phyloP scores from a whole-genome alignment of 2,113 vertebrate genomes.

The Apistogramma diplotaenia region DNA sequence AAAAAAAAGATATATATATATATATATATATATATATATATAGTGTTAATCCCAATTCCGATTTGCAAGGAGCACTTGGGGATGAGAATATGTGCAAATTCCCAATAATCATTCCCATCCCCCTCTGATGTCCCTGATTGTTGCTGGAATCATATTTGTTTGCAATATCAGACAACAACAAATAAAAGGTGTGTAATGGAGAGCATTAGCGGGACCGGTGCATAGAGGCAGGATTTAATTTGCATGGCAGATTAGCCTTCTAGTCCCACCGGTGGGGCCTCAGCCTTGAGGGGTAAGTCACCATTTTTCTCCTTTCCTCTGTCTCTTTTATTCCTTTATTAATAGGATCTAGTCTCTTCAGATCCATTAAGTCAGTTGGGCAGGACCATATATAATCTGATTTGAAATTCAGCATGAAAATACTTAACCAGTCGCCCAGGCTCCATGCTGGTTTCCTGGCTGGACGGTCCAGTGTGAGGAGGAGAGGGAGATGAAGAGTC shows the following conservation, averaged over 20 bases:
- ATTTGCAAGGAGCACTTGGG: constrained; percentile 23
- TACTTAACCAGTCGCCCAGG: constrained; percentile 79
- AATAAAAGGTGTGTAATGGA: constrained; percentile 95
- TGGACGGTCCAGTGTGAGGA: constrained; percentile 7
- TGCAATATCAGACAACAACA: constrained; percentile 93
- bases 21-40: too few relatives aligned
- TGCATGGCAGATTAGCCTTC: constrained; percentile 98
- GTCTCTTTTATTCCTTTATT: constrained; percentile 82
- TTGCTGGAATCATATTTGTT: constrained; percentile 82
- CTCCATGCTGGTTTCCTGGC: constrained; percentile 45
- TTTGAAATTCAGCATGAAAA: constrained; percentile 92
- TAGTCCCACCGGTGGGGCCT: constrained; percentile 88
- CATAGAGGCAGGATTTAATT: constrained; percentile 98
- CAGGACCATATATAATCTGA: constrained; percentile 90
- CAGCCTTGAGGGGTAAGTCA: constrained; percentile 85
- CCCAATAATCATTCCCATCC: constrained; percentile 88
- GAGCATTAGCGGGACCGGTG: constrained; percentile 92
- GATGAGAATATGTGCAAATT: constrained; percentile 67
- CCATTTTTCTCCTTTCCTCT: constrained; percentile 43
- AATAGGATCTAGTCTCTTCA: constrained; percentile 95
- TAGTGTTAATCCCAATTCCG: constrained; percentile 63
- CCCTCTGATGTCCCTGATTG: constrained; percentile 82
- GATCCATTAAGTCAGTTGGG: constrained; percentile 98
- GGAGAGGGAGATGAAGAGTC: neutral
- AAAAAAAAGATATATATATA: too few relatives aligned